Conservation (phyloP, 2,888 invertebrate species). For the Anarsia innoxiella region DNA sequence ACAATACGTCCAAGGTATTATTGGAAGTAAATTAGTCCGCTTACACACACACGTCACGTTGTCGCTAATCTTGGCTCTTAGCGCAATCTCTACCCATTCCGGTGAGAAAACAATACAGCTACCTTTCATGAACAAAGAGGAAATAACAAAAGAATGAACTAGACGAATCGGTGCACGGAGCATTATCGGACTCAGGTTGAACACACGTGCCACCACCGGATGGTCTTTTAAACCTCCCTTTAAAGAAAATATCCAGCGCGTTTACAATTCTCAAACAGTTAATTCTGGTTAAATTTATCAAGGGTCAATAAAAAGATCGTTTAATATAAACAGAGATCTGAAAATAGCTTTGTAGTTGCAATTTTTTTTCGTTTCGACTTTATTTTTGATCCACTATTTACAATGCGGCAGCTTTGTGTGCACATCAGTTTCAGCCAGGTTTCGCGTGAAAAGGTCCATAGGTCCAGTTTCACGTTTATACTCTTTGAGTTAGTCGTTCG, state of each 20-base stretch:
- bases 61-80: slow-evolving; percentile 68
- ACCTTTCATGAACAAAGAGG: slow-evolving; percentile 65
- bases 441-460: slow-evolving; percentile 44
- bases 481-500: slow-evolving; percentile 55
- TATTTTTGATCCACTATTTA: slow-evolving; percentile 23
- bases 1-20: slow-evolving; percentile 34
- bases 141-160: slow-evolving; percentile 65
- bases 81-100: slow-evolving; percentile 62
- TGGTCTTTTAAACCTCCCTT: slow-evolving; percentile 44
- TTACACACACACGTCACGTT: slow-evolving; percentile 62
- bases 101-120: slow-evolving; percentile 64
- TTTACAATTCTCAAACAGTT: slow-evolving; percentile 1
- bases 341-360: too few species aligned
- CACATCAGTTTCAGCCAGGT: slow-evolving; percentile 34
- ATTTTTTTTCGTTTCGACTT: too few species aligned
- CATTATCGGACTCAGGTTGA: slow-evolving; percentile 47
- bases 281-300: too few species aligned
- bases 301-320: too few species aligned
- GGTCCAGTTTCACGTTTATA: slow-evolving; percentile 32
- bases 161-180: slow-evolving; percentile 57
- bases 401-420: slow-evolving; percentile 41
- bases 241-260: slow-evolving; percentile 33
- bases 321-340: too few species aligned
- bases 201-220: slow-evolving; percentile 47
- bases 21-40: slow-evolving; percentile 48